Evolutionary conservation across 35 echinoderm and acorn worm species (phyloP).

Genomic region (Strongylocentrotus purpuratus): DNA sequence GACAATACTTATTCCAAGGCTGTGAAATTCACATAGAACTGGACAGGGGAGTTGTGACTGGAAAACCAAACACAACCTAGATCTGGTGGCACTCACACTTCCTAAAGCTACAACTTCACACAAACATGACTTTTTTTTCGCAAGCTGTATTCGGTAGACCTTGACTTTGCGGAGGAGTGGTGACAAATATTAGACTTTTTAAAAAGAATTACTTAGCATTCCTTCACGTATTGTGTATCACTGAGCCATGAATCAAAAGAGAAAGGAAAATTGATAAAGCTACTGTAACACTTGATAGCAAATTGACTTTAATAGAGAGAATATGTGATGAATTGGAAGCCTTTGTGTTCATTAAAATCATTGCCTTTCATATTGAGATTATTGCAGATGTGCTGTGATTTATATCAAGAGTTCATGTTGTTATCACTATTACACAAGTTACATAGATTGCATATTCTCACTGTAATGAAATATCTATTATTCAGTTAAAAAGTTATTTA

Average conservation of each 20-base stretch:
- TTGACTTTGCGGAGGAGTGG: slow-evolving; percentile 4
- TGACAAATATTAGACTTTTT: not conserved
- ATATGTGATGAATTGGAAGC: not conserved
- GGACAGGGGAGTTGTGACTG: not conserved
- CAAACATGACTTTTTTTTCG: not conserved
- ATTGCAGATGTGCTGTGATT: not conserved
- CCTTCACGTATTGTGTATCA: not conserved
- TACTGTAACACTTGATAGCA: not conserved
- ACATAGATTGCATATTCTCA: not conserved
- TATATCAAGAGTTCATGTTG: not conserved
- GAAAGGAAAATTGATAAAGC: not conserved
- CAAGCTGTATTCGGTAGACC: not conserved
- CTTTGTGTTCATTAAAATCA: not conserved
- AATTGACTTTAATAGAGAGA: not conserved
- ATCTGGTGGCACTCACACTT: not conserved
- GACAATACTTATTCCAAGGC: not conserved
- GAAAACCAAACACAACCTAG: not conserved
- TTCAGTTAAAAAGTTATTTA: no score
- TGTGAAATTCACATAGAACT: not conserved
- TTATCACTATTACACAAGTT: not conserved
- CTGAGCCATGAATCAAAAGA: not conserved
- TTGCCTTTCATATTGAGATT: not conserved
- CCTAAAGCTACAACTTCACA: not conserved
- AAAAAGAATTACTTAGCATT: not conserved
- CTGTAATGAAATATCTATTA: not conserved